phyloP scores from a whole-genome alignment of 2,888 invertebrate genomes.

The Lottia gigantea region DNA sequence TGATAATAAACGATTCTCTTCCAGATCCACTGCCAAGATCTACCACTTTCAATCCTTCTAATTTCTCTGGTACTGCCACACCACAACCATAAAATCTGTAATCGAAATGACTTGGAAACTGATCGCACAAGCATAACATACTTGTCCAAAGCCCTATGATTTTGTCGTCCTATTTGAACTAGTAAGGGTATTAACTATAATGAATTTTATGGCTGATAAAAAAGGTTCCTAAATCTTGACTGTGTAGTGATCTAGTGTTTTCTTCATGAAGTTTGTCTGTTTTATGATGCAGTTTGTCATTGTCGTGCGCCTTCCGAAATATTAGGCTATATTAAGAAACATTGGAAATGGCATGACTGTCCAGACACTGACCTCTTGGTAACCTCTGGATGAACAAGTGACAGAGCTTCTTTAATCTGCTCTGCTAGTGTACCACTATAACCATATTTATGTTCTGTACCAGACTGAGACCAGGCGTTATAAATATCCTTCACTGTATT shows the following conservation, averaged over 20 bases:
- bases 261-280: no score
- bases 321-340: no score
- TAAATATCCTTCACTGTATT: not conserved
- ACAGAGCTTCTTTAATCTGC: not conserved
- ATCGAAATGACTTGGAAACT: not conserved
- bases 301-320: no score
- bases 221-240: no score
- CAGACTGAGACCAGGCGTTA: not conserved
- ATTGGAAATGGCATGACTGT: no score
- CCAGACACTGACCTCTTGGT: not conserved
- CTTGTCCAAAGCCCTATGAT: no score
- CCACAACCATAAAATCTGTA: constrained; percentile 43
- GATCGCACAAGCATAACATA: no score
- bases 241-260: no score
- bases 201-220: no score
- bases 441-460: not conserved
- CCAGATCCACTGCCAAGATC: constrained; percentile 42
- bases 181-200: no score
- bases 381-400: not conserved
- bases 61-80: constrained; percentile 33
- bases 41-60: constrained; percentile 31
- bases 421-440: not conserved
- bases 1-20: constrained; percentile 36
- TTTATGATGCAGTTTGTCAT: no score
- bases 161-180: no score